These are phyloP conservation scores for Thumatha senex DNA, from an alignment of 2,888 invertebrate species.

Conservation along the genomic window DNA sequence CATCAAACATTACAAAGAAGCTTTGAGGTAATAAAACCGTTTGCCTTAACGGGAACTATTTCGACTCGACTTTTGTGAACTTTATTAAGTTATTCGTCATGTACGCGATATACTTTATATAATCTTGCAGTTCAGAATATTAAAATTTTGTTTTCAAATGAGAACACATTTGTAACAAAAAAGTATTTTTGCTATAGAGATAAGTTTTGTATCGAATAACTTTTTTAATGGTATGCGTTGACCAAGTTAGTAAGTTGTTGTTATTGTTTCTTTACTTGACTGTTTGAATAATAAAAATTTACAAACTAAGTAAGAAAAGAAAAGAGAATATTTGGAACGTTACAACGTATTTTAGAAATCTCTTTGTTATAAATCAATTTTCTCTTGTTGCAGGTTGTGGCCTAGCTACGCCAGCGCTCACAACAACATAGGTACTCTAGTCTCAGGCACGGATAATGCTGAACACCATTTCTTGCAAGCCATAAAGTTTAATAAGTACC, in stretches of 20 bases:
- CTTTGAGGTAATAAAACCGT: slow-evolving; percentile 86
- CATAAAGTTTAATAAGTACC: slow-evolving; percentile 88
- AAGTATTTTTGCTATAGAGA: not conserved
- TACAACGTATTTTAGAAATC: no score
- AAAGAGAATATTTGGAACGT: no score
- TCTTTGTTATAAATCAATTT: no score
- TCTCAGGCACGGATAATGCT: slow-evolving; percentile 86
- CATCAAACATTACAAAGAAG: slow-evolving; percentile 90
- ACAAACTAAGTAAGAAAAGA: no score
- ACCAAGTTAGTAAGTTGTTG: no score
- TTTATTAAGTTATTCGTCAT: slow-evolving; percentile 38
- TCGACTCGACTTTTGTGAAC: slow-evolving; percentile 18
- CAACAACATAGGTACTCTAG: slow-evolving; percentile 93
- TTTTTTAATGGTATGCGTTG: no score
- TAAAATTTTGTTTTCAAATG: not conserved
- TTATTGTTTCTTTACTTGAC: no score
- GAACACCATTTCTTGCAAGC: slow-evolving; percentile 91
- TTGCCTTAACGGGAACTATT: slow-evolving; percentile 38
- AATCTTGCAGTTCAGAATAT: slow-evolving; percentile 15
- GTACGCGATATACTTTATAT: slow-evolving; percentile 29
- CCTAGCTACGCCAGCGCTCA: slow-evolving; percentile 93
- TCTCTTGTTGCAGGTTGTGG: slow-evolving; percentile 85
- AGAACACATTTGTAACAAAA: not conserved
- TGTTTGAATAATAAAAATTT: no score
- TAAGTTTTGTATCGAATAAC: no score